Evolutionary conservation across 2,888 invertebrate genomes (phyloP).

Genomic region (Troilus luridus): DNA sequence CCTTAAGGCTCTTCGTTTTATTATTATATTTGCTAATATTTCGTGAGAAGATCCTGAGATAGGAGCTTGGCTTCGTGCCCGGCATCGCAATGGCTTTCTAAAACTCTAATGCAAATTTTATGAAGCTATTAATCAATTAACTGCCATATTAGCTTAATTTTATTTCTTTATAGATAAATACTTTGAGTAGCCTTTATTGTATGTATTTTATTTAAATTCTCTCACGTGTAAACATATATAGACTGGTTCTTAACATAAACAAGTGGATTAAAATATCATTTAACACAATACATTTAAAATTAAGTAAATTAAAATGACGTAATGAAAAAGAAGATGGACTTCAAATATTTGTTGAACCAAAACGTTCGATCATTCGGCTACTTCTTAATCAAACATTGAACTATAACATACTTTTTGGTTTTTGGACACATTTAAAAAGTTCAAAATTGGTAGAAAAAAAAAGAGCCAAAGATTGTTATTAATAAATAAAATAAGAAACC

Average conservation of each 20-base stretch:
- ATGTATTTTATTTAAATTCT: too few species aligned
- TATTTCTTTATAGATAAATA: neutral
- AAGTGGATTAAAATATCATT: too few species aligned
- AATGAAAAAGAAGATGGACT: too few species aligned
- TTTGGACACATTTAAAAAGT: too few species aligned
- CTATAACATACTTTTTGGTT: too few species aligned
- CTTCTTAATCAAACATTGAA: neutral
- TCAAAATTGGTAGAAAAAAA: too few species aligned
- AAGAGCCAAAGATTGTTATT: too few species aligned
- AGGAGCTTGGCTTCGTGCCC: neutral
- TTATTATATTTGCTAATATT: slow-evolving; percentile 41
- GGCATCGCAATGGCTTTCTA: neutral
- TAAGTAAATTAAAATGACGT: too few species aligned
- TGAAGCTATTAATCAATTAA: neutral
- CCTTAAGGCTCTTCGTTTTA: neutral
- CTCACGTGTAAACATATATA: neutral
- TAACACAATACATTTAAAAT: too few species aligned
- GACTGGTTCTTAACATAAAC: neutral
- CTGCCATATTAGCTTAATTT: neutral
- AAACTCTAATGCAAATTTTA: slow-evolving; percentile 12
- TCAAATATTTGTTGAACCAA: neutral
- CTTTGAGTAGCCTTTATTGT: too few species aligned
- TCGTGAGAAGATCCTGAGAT: slow-evolving; percentile 23
- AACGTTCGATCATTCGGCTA: neutral
- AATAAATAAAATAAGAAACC: too few species aligned